Evolutionary conservation across 2,797 vertebrate species (phyloP), one percentile per base, ranked within the genome.

Genomic region (Channa striata): DNA sequence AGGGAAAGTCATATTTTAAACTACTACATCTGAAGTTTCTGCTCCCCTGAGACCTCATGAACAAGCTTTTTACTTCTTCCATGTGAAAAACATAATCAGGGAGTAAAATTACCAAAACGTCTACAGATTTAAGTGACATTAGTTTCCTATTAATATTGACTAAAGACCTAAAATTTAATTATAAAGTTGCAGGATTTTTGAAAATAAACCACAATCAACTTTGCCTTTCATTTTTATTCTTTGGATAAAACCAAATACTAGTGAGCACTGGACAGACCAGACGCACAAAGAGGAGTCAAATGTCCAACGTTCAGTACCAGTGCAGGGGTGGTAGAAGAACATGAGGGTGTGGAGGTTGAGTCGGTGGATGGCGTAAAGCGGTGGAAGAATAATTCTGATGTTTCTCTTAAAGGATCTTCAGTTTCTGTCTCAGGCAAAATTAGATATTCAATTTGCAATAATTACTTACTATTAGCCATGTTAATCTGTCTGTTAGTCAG

Each of bases 401-500:
- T n/a, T n/a, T n/a, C n/a, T n/a, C n/a, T n/a, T n/a, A n/a, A n/a
- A n/a, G n/a, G n/a, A 30, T 30, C 25, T 30, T 30, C 4, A 30
- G 25, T 30, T 30, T 30, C 25, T 30, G 25, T 30, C 25, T 30
- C 25, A 0, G 25, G 43, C n/a, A 53, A 68, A 61, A 34, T 42
- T 43, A 67, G 60, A 87, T 53, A 63, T 54, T 34, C 8, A 40
- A 25, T 34, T 60, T 77, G 34, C 62, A 53, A 59, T 50, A 25
- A 43, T 75, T 63, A 59, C 43, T 69, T 56, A 33, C 61, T 19
- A 53, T 71, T 64, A 75, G 54, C n/a, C 33, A 43, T 49, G 51
- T 60, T 61, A 25, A 66, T 33, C 20, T 59, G 42, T 57, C 64
- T 11, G 5, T 84, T 71, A 72, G 66, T 61, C 50, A 70, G 53